phyloP scores from a whole-genome alignment of 2,113 vertebrate species.

The Psophia crepitans region DNA sequence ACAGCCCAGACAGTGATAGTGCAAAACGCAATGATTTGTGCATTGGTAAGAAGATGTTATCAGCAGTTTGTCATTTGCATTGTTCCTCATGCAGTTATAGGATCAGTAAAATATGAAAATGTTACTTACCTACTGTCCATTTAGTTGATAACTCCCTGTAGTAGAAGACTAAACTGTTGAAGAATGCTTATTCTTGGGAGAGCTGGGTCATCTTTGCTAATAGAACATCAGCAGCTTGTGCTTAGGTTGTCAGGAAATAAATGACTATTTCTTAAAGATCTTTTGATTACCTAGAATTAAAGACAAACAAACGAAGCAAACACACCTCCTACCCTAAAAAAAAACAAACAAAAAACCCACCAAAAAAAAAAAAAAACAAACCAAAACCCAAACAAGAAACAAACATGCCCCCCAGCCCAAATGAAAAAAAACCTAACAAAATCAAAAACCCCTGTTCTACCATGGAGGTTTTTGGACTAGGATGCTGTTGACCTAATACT shows the following conservation, averaged over 20 bases:
- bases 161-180: background rate
- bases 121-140: background rate
- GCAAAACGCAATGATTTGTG: background rate
- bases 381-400: no score
- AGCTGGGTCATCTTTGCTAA: background rate
- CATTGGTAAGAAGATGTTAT: background rate
- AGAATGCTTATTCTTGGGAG: background rate
- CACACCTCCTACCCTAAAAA: rapidly evolving
- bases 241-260: background rate
- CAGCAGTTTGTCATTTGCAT: background rate
- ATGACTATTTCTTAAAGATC: background rate
- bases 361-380: no score
- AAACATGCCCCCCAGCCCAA: no score
- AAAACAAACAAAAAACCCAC: no score
- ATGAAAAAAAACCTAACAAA: no score
- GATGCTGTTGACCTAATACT: background rate
- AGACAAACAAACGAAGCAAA: background rate
- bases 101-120: background rate
- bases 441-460: background rate
- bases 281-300: background rate
- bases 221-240: background rate
- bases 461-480: background rate
- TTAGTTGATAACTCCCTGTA: background rate
- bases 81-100: background rate
- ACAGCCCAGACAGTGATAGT: background rate